These are phyloP conservation scores for Melolontha melolontha DNA, from an alignment of 2,888 invertebrate genomes.

Conservation along the genomic window DNA sequence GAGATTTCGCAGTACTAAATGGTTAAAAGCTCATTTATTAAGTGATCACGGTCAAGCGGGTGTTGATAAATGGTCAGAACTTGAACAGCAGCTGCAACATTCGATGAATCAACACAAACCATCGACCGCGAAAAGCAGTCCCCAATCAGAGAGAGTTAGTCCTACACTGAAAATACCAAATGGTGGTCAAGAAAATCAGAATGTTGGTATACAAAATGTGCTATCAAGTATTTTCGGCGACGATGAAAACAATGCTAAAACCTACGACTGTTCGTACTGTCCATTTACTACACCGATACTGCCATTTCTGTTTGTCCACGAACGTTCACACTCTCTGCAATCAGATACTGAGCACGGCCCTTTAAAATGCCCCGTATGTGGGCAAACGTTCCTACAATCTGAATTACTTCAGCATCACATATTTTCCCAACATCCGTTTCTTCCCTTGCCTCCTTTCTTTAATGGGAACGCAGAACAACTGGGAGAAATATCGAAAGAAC, in stretches of 20 bases:
- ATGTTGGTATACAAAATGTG: constrained; percentile 67
- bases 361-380: constrained; percentile 72
- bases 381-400: constrained; percentile 69
- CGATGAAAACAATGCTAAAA: constrained; percentile 73
- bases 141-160: constrained; percentile 58
- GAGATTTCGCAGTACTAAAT: constrained; percentile 88
- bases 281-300: constrained; percentile 90
- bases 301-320: constrained; percentile 92
- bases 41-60: constrained; percentile 85
- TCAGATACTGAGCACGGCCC: constrained; percentile 54
- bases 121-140: constrained; percentile 49
- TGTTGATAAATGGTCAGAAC: constrained; percentile 72
- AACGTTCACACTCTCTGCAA: constrained; percentile 77
- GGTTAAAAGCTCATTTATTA: constrained; percentile 87
- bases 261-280: constrained; percentile 91
- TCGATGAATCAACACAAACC: constrained; percentile 53
- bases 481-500: constrained; percentile 58
- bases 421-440: constrained; percentile 70
- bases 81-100: constrained; percentile 68
- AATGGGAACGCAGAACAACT: constrained; percentile 63
- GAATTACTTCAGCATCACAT: constrained; percentile 74
- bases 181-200: constrained; percentile 60
- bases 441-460: constrained; percentile 61
- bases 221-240: constrained; percentile 68
- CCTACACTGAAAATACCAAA: constrained; percentile 73